Percentiles rank a stretch among this genome's conserved stretches.
Conservation (phyloP, 2,888 invertebrate species). For the Platypus cylindrus region DNA sequence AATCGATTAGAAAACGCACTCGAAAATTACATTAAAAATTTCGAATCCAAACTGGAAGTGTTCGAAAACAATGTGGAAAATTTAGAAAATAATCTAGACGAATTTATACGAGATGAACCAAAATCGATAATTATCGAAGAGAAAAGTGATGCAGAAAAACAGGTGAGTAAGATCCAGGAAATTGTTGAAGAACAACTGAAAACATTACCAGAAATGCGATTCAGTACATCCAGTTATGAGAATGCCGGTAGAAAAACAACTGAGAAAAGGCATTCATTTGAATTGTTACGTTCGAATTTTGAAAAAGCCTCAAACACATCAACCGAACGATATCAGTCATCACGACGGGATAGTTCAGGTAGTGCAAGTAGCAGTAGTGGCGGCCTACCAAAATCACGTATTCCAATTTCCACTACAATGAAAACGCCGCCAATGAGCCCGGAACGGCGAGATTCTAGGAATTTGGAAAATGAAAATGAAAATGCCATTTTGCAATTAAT, state of each 20-base stretch:
- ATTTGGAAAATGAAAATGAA: conserved; percentile 29
- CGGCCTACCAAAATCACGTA: conserved; percentile 28
- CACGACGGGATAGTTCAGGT: conserved; percentile 12
- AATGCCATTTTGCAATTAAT: conserved; percentile 32
- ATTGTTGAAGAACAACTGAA: conserved; percentile 34
- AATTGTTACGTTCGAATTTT: conserved; percentile 37
- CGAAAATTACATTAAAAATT: conserved; percentile 31
- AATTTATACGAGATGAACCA: conserved; percentile 18
- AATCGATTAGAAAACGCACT: conserved; percentile 33
- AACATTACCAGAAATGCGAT: conserved; percentile 43
- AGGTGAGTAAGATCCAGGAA: conserved; percentile 31
- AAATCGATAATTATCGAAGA: conserved; percentile 20
- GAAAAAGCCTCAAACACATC: conserved; percentile 25
- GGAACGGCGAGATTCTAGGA: conserved; percentile 29
- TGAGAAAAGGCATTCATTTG: conserved; percentile 44
- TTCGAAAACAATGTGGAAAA: conserved; percentile 26
- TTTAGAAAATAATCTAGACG: conserved; percentile 24
- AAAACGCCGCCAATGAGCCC: conserved; percentile 35
- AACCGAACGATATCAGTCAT: conserved; percentile 26
- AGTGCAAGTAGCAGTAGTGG: conserved; percentile 18
- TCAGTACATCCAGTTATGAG: conserved; percentile 52
- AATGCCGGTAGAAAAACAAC: conserved; percentile 37
- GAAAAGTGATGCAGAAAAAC: conserved; percentile 27
- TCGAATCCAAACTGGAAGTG: conserved; percentile 24
- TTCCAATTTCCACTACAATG: conserved; percentile 30